Percentiles rank a stretch among this genome's conserved stretches.
These are phyloP conservation scores for Anoplophora glabripennis DNA, from an alignment of 1,140 invertebrate species.

Conservation along the genomic window DNA sequence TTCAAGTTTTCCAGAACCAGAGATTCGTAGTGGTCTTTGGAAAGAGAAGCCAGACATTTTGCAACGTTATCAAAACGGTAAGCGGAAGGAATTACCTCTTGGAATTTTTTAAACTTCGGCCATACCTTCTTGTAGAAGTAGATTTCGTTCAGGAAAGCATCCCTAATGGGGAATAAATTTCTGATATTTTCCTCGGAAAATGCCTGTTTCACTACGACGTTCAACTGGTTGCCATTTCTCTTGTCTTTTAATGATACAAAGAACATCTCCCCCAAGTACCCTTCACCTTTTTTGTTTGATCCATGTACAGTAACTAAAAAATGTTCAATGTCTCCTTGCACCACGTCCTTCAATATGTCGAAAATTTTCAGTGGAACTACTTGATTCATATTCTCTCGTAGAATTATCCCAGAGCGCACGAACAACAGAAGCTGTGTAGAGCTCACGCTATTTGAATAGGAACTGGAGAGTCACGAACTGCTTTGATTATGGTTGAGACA, in stretches of 20 bases:
- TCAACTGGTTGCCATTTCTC: neutral
- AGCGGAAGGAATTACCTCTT: neutral
- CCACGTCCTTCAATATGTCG: too few species aligned
- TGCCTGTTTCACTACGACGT: constrained; percentile 1
- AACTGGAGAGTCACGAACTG: too few species aligned
- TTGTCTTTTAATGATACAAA: constrained; percentile 1
- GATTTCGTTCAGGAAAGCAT: constrained; percentile 5
- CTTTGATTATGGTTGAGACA: too few species aligned
- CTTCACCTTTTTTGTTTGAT: neutral
- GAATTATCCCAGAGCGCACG: too few species aligned
- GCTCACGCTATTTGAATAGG: too few species aligned
- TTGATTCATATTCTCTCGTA: too few species aligned
- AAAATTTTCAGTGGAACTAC: too few species aligned
- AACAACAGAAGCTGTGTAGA: too few species aligned
- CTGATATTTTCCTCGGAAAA: neutral
- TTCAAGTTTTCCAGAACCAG: constrained; percentile 2
- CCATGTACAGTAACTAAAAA: too few species aligned
- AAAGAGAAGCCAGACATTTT: neutral
- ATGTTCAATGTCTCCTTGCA: too few species aligned
- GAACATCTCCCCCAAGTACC: constrained; percentile 1
- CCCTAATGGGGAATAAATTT: neutral
- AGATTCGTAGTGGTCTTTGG: neutral
- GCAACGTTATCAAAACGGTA: neutral
- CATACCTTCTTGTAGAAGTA: neutral
- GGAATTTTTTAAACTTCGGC: neutral